These are phyloP conservation scores for Herpetotheres cachinnans DNA, from an alignment of 2,113 vertebrate genomes.

Conservation along the genomic window DNA sequence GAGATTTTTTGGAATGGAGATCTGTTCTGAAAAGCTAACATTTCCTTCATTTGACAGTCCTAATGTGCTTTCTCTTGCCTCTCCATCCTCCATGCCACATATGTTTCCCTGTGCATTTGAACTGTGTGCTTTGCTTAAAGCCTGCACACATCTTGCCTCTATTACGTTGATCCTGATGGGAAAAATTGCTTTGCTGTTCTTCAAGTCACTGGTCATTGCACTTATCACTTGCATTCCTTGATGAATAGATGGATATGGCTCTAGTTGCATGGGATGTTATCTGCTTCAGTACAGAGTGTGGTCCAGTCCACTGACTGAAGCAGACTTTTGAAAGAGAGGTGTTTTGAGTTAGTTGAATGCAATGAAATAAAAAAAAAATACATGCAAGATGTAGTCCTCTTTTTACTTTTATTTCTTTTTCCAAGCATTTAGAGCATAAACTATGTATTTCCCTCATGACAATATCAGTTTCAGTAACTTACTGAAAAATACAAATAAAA, in stretches of 20 bases:
- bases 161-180: background rate
- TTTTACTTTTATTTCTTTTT: background rate
- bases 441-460: background rate
- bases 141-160: background rate
- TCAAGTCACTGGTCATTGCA: background rate
- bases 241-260: background rate
- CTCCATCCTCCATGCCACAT: background rate
- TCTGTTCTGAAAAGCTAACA: background rate
- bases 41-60: background rate
- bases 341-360: background rate
- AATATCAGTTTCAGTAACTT: background rate
- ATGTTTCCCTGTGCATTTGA: background rate
- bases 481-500: slow-evolving; percentile 12
- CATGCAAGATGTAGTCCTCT: background rate
- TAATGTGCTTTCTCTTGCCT: background rate
- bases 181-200: background rate
- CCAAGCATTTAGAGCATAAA: background rate
- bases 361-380: background rate
- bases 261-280: background rate
- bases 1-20: background rate
- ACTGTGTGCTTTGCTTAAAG: background rate
- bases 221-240: background rate
- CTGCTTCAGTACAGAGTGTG: background rate
- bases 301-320: background rate
- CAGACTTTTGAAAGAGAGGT: background rate